A percentile compares a stretch with the other conserved stretches of the same genome.
phyloP scores from a whole-genome alignment of 2,797 vertebrate genomes.

The Muscicapa comitata region DNA sequence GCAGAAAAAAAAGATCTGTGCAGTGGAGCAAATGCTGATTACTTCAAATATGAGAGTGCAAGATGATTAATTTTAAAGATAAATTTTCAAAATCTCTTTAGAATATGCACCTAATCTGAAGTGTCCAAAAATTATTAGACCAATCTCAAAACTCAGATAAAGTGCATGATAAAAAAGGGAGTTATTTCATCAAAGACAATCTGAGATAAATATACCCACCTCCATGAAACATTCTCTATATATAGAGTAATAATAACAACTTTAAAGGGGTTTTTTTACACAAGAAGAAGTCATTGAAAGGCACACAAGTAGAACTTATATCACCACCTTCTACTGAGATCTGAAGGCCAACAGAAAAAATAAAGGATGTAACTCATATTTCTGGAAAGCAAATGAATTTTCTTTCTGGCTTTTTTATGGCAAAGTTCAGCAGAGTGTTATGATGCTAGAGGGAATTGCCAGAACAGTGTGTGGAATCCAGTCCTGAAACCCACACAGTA shows the following conservation, averaged over 20 bases:
- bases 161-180: neutral
- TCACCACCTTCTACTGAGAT: neutral
- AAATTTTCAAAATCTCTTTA: neutral
- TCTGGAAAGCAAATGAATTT: neutral
- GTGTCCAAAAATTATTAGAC: neutral
- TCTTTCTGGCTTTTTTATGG: neutral
- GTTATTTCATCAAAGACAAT: neutral
- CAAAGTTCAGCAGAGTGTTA: neutral
- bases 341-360: neutral
- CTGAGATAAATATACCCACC: neutral
- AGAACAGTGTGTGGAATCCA: neutral
- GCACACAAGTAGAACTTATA: neutral
- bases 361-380: neutral
- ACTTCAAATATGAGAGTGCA: neutral
- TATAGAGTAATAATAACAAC: neutral
- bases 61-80: neutral
- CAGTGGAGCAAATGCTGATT: neutral
- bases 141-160: neutral
- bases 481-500: neutral
- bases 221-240: neutral
- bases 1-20: neutral
- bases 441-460: neutral
- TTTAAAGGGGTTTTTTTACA: neutral
- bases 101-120: neutral
- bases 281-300: neutral